Evolutionary conservation across 2,113 vertebrate genomes (phyloP).

Genomic region (Leucoraja erinaceus): DNA sequence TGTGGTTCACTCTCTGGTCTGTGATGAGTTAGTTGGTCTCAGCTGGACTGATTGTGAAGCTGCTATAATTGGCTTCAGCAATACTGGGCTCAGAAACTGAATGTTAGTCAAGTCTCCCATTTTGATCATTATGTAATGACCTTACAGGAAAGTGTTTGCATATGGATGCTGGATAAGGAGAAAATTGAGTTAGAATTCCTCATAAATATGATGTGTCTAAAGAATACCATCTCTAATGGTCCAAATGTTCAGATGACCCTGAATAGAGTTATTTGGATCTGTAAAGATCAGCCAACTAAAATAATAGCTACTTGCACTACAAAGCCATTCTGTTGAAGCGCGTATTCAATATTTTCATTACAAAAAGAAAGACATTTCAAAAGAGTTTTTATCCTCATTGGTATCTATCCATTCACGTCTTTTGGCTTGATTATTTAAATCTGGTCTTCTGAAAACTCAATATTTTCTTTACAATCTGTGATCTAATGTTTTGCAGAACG

Average conservation of each 20-base stretch:
- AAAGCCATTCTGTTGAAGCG: neutral
- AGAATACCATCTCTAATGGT: conserved; percentile 15
- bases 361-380: neutral
- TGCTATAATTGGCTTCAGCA: conserved; percentile 24
- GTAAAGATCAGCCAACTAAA: neutral
- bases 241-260: neutral
- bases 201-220: neutral
- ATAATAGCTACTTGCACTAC: neutral
- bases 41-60: neutral
- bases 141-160: neutral
- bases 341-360: neutral
- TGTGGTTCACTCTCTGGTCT: neutral
- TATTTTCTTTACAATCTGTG: neutral
- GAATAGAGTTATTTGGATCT: conserved; percentile 3
- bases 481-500: neutral
- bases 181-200: neutral
- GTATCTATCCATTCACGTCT: neutral
- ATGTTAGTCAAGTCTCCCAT: neutral
- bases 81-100: neutral
- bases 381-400: neutral
- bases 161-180: neutral
- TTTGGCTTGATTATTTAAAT: neutral
- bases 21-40: conserved; percentile 2
- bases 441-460: neutral
- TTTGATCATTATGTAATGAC: conserved; percentile 15